These are phyloP conservation scores for Stomorhina lunata DNA, from an alignment of 2,888 invertebrate species.

Conservation along the genomic window DNA sequence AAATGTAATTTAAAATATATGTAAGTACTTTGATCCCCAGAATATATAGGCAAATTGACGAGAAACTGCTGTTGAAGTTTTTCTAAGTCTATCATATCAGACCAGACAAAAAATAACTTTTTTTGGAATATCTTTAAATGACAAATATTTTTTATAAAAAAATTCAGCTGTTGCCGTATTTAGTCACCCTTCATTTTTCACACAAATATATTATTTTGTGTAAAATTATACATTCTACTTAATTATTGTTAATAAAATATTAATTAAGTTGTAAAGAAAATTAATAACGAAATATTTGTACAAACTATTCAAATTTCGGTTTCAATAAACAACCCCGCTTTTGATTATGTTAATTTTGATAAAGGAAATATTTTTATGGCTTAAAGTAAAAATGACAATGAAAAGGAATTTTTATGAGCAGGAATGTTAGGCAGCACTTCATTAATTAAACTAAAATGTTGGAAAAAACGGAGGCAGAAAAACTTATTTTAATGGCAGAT, in stretches of 20 bases:
- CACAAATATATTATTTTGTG: too few species aligned
- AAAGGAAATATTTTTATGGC: conserved; percentile 24
- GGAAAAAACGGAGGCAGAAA: conserved; percentile 2
- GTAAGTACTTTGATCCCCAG: too few species aligned
- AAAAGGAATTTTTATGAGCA: conserved; percentile 39
- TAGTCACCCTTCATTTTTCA: too few species aligned
- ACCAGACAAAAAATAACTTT: too few species aligned
- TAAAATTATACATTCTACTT: conserved; percentile 8
- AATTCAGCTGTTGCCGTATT: too few species aligned
- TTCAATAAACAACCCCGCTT: neutral
- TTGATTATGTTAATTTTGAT: conserved; percentile 20
- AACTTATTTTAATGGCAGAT: conserved; percentile 17
- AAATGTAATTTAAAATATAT: too few species aligned
- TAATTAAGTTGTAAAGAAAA: conserved; percentile 48
- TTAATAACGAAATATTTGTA: conserved; percentile 23
- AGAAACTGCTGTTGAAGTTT: too few species aligned
- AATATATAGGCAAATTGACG: too few species aligned
- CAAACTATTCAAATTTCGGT: neutral
- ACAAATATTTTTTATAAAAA: too few species aligned
- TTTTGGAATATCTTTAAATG: too few species aligned
- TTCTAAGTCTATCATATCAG: too few species aligned
- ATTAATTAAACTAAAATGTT: conserved; percentile 44
- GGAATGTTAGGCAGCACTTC: conserved; percentile 32
- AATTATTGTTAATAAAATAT: conserved; percentile 43
- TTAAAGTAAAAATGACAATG: conserved; percentile 3